These are phyloP conservation scores for Marmota monax DNA, from an alignment of 2,113 vertebrate species.

Conservation along the genomic window DNA sequence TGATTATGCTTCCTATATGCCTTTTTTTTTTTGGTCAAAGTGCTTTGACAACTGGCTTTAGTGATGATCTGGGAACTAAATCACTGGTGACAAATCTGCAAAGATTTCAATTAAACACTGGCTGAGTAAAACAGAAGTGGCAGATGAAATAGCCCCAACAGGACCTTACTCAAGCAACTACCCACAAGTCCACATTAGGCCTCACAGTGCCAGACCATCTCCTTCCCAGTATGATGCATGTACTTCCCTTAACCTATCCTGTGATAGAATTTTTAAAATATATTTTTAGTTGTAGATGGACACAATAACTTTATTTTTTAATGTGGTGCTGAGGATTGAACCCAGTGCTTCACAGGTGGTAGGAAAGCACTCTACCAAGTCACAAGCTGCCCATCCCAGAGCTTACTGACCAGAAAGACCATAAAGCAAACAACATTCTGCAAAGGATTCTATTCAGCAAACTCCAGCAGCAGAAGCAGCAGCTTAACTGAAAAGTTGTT, in stretches of 20 bases:
- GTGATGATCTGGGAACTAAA: not conserved
- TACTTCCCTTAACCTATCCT: not conserved
- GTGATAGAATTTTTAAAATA: not conserved
- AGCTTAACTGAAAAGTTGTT: not conserved
- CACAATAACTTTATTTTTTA: no score
- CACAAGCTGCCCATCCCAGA: not conserved
- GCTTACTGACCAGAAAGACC: not conserved
- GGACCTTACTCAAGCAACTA: not conserved
- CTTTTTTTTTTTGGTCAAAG: slow-evolving; percentile 24
- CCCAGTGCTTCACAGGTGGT: no score
- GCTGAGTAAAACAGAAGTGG: not conserved
- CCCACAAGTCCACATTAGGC: not conserved
- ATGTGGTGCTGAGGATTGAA: no score
- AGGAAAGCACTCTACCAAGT: not conserved
- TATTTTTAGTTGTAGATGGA: no score
- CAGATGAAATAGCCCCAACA: not conserved
- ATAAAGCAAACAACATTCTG: not conserved
- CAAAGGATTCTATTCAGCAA: not conserved
- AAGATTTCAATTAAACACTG: not conserved
- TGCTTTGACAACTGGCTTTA: not conserved
- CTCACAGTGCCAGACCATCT: not conserved
- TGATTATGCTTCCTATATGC: not conserved
- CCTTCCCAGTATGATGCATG: not conserved
- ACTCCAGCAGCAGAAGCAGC: not conserved
- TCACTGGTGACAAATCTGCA: not conserved